Evolutionary conservation across 2,113 vertebrate genomes (phyloP).

Genomic region (Crotalus viridis): DNA sequence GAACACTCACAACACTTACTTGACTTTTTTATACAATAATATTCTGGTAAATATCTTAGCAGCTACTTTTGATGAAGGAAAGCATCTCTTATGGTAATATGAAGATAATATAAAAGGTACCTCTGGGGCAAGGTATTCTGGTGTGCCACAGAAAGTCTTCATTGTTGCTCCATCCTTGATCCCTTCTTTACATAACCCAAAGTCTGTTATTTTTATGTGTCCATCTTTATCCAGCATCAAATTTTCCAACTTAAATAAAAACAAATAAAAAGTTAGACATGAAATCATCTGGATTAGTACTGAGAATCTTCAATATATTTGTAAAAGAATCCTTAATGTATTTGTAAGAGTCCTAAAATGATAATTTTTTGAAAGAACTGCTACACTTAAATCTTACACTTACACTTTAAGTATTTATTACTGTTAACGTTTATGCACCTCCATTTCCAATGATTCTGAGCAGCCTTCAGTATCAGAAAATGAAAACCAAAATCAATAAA

Average conservation of each 20-base stretch:
- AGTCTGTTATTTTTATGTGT: slow-evolving; percentile 98
- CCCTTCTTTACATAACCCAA: slow-evolving; percentile 96
- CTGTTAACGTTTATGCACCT: neutral
- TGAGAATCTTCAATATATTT: neutral
- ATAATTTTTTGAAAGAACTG: neutral
- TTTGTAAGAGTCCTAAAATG: neutral
- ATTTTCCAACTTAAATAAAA: slow-evolving; percentile 86
- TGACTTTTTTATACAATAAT: neutral
- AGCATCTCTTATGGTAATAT: neutral
- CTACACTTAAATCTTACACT: neutral
- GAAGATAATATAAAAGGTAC: slow-evolving; percentile 61
- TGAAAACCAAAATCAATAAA: neutral
- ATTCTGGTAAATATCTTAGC: neutral
- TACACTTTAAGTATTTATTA: neutral
- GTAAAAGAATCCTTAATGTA: neutral
- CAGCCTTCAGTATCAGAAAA: neutral
- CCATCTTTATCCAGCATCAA: slow-evolving; percentile 98
- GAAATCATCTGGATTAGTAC: neutral
- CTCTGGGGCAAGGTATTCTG: slow-evolving; percentile 96
- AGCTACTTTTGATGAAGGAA: neutral
- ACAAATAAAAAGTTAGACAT: slow-evolving; percentile 3
- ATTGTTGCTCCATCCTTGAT: slow-evolving; percentile 97
- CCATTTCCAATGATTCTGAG: neutral
- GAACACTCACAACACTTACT: neutral
- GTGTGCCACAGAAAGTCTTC: slow-evolving; percentile 99